A percentile compares a stretch with the other conserved stretches of the same genome.
Evolutionary conservation across 2,888 invertebrate genomes (phyloP).

Genomic region (Pelosia muscerda): DNA sequence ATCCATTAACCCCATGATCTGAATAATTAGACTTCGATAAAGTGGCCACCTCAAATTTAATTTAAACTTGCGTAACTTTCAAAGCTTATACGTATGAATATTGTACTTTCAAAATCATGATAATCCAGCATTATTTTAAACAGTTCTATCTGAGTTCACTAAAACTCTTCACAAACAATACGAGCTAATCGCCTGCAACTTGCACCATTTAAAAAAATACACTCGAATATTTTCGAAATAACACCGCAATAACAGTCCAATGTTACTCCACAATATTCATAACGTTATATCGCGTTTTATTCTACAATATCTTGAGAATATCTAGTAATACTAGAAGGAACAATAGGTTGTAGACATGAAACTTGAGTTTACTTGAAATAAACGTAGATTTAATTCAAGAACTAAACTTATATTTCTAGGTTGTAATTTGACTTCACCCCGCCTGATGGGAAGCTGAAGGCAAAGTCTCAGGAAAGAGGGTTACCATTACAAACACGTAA

Average conservation of each 20-base stretch:
- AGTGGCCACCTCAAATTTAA: no score
- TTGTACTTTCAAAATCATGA: not conserved
- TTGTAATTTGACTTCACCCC: no score
- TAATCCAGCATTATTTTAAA: not conserved
- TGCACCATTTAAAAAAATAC: conserved; percentile 7
- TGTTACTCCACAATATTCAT: conserved; percentile 6
- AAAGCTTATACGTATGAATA: not conserved
- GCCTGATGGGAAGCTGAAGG: no score
- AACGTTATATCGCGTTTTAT: conserved; percentile 6
- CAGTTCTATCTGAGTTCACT: not conserved
- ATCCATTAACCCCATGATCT: no score
- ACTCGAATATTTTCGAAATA: conserved; percentile 10
- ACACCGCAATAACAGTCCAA: not conserved
- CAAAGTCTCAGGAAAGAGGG: no score
- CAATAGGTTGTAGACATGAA: not conserved
- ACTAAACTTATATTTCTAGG: not conserved
- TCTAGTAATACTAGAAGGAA: not conserved
- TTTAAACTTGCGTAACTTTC: no score
- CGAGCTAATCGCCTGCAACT: not conserved
- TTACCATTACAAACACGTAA: no score
- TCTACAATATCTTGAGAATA: not conserved
- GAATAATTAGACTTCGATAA: no score
- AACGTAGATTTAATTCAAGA: not conserved
- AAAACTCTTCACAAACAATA: not conserved
- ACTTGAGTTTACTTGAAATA: not conserved